Percentiles rank a stretch among this genome's conserved stretches.
Evolutionary conservation across 2,113 vertebrate species (phyloP).

Genomic region (Poicephalus meyeri): DNA sequence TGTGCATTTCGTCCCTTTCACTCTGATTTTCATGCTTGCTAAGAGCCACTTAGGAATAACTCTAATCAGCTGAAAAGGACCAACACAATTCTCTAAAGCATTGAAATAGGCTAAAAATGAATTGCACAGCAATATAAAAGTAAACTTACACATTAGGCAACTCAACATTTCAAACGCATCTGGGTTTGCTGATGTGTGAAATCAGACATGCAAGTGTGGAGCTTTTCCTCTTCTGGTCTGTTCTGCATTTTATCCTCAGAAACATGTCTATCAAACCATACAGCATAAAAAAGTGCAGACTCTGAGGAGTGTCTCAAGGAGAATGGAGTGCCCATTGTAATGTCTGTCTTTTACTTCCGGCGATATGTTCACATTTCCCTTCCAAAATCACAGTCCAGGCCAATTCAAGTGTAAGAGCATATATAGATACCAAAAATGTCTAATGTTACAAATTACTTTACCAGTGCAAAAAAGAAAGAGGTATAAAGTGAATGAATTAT

Average conservation of each 20-base stretch:
- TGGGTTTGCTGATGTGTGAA: background rate
- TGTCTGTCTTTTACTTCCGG: background rate
- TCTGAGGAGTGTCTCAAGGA: background rate
- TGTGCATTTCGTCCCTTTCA: background rate
- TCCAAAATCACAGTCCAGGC: background rate
- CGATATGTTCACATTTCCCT: background rate
- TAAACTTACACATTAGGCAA: background rate
- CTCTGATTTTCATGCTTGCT: slow-evolving; percentile 13
- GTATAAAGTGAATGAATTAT: background rate
- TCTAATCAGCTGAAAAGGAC: slow-evolving; percentile 19
- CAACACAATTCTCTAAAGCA: background rate
- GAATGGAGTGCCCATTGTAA: background rate
- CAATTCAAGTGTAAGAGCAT: background rate
- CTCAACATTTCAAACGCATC: background rate
- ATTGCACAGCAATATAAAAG: background rate
- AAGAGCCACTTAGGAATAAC: slow-evolving; percentile 29
- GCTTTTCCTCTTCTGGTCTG: background rate
- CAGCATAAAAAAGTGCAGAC: background rate
- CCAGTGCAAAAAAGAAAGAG: background rate
- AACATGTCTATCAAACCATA: background rate
- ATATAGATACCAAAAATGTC: background rate
- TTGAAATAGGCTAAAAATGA: background rate
- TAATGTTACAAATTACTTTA: background rate
- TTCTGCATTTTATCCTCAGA: background rate
- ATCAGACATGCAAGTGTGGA: background rate